phyloP scores from a whole-genome alignment of 2,797 vertebrate genomes.

The Schizopygopsis malacanthus region DNA sequence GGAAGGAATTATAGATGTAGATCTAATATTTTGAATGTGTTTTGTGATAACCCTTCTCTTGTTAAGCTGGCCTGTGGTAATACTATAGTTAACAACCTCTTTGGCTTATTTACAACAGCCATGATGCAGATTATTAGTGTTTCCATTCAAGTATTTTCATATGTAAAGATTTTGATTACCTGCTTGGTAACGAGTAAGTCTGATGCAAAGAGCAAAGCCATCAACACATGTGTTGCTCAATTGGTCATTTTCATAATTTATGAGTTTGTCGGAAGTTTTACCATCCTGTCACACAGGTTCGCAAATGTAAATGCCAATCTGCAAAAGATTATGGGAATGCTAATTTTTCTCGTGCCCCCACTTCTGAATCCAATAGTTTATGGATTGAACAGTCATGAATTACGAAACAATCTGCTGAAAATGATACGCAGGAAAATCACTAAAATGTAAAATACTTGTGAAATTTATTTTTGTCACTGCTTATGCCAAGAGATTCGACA shows the following conservation, averaged over 20 bases:
- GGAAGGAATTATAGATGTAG: conserved; percentile 69
- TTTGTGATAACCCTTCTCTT: conserved; percentile 79
- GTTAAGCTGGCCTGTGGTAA: conserved; percentile 75
- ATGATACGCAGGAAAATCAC: conserved; percentile 50
- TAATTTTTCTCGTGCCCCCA: conserved; percentile 76
- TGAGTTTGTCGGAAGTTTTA: conserved; percentile 72
- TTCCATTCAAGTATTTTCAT: conserved; percentile 72
- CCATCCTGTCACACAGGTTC: conserved; percentile 77
- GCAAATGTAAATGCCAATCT: conserved; percentile 70
- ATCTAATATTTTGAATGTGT: conserved; percentile 71
- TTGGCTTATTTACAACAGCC: conserved; percentile 72
- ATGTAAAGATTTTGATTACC: conserved; percentile 75
- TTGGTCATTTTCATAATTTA: conserved; percentile 74
- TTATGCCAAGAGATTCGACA: background rate
- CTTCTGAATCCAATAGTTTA: conserved; percentile 79
- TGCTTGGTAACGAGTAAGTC: conserved; percentile 68
- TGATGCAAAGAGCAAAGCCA: conserved; percentile 72
- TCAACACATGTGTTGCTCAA: conserved; percentile 77
- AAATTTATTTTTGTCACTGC: no score
- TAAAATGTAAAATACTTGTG: conserved; percentile 11
- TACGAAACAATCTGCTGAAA: conserved; percentile 68
- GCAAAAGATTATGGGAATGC: conserved; percentile 79
- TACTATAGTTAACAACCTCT: conserved; percentile 70
- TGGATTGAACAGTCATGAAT: conserved; percentile 75
- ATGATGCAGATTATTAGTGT: conserved; percentile 72